A percentile compares a stretch with the other conserved stretches of the same genome.
Evolutionary conservation across 1,140 invertebrate species (phyloP).

Genomic region (Aphaenogaster rudis): DNA sequence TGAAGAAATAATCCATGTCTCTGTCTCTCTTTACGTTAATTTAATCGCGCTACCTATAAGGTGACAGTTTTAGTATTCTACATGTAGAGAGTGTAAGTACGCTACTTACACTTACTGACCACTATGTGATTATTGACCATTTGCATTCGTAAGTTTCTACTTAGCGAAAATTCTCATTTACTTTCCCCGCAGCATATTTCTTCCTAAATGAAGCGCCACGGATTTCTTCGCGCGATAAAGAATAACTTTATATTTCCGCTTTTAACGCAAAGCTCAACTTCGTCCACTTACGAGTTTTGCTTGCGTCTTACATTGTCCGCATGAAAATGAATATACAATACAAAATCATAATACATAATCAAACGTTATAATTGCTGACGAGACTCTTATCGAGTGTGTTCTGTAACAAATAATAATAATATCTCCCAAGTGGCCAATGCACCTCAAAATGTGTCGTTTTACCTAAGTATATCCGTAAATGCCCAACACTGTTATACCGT

Average conservation of each 20-base stretch:
- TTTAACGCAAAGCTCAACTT: slow-evolving; percentile 9
- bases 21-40: not conserved
- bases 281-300: not conserved
- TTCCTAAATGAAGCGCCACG: not conserved
- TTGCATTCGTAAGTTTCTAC: slow-evolving; percentile 22
- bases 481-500: slow-evolving; percentile 34
- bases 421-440: slow-evolving; percentile 20
- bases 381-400: not conserved
- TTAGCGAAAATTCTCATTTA: slow-evolving; percentile 19
- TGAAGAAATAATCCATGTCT: slow-evolving; percentile 15
- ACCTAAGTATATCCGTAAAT: slow-evolving; percentile 30
- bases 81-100: slow-evolving; percentile 3
- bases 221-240: not conserved
- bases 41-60: slow-evolving; percentile 36
- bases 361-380: not conserved
- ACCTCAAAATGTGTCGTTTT: slow-evolving; percentile 22
- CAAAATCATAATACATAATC: not conserved
- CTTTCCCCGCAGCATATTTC: not conserved
- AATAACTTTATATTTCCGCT: slow-evolving; percentile 1
- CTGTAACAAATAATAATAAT: not conserved
- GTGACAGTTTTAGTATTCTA: slow-evolving; percentile 59
- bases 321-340: not conserved
- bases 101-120: slow-evolving; percentile 29
- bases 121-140: slow-evolving; percentile 46
- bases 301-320: not conserved